Evolutionary conservation across 2,888 invertebrate species (phyloP), one percentile per base, ranked within the genome.

Genomic region (Clanis bilineata): DNA sequence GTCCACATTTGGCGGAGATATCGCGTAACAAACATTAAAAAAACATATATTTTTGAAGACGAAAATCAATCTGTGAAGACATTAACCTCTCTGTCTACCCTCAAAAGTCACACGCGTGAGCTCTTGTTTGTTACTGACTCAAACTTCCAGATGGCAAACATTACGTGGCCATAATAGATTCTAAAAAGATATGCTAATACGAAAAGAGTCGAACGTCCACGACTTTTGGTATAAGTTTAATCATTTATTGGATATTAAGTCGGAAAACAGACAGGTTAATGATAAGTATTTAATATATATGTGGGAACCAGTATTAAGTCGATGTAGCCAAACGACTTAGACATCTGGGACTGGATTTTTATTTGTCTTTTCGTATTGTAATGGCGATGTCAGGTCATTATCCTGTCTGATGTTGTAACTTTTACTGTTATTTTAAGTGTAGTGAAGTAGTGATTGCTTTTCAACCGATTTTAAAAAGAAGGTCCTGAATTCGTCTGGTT

Each of bases 181-280:
- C 28, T 12, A 28, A 32, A 23, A 25, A 45, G 23, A 36, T 41
- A 51, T 51, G 51, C 32, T 18, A 32, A 51, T 51, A 3, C 10
- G 18, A 41, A 18, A 18, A 73, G 66, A 68, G 60, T 68, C 69
- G 60, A 51, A 18, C 18, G 9, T 15, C 1, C 1, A n/a, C 51
- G 51, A 51, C 18, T 51, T 51, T 28, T 18, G 4, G 41, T 18
- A 32, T 51, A 32, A 9, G 12, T 22, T 10, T 51, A 32, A 28
- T 51, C 51, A 21, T 15, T 32, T 18, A 32, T 32, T 28, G 10
- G 7, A 32, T 32, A 51, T 51, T 51, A 51, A 51, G 18, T 51
- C 18, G 51, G 4, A 32, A 15, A 28, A 18, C 28, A 51, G 51
- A 51, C 51, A 32, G 6, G 1, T 32, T 28, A 28, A 28, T 28